A percentile compares a stretch with the other conserved stretches of the same genome.
phyloP scores from a whole-genome alignment of 1,140 invertebrate species.

The Diabrotica virgifera region DNA sequence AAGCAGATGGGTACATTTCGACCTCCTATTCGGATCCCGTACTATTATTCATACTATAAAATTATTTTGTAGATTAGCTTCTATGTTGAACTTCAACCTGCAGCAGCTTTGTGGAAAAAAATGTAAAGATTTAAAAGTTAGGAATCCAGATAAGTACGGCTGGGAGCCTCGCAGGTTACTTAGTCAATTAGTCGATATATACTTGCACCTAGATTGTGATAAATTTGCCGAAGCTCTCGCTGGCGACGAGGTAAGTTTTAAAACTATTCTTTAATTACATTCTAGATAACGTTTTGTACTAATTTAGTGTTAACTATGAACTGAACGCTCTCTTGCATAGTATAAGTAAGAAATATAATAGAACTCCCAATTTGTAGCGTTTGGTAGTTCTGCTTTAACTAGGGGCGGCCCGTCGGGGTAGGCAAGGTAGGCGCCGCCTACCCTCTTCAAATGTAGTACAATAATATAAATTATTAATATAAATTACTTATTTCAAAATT shows the following conservation, averaged over 20 bases:
- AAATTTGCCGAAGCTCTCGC: slow-evolving; percentile 86
- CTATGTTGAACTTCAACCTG: slow-evolving; percentile 97
- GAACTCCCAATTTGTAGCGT: background rate
- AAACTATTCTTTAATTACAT: slow-evolving; percentile 9
- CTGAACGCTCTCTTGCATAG: too few relatives aligned
- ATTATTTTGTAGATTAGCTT: slow-evolving; percentile 61
- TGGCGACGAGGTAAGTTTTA: slow-evolving; percentile 73
- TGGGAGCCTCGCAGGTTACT: slow-evolving; percentile 92
- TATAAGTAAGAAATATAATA: too few relatives aligned
- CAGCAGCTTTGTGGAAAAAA: slow-evolving; percentile 96
- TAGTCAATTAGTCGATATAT: slow-evolving; percentile 92
- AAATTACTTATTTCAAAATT: too few relatives aligned
- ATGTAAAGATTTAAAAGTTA: slow-evolving; percentile 96
- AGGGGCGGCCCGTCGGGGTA: background rate
- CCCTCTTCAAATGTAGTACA: too few relatives aligned
- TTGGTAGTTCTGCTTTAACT: background rate
- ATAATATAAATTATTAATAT: too few relatives aligned
- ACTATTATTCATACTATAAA: background rate
- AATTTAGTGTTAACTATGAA: too few relatives aligned
- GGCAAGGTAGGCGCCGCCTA: too few relatives aligned
- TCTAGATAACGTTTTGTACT: too few relatives aligned
- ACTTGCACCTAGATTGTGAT: slow-evolving; percentile 92
- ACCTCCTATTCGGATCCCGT: too few relatives aligned
- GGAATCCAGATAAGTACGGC: slow-evolving; percentile 89
- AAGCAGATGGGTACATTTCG: too few relatives aligned